Evolutionary conservation across 2,888 invertebrate genomes (phyloP), one percentile per base, ranked within the genome.

Genomic region (Drosophila mettleri): DNA sequence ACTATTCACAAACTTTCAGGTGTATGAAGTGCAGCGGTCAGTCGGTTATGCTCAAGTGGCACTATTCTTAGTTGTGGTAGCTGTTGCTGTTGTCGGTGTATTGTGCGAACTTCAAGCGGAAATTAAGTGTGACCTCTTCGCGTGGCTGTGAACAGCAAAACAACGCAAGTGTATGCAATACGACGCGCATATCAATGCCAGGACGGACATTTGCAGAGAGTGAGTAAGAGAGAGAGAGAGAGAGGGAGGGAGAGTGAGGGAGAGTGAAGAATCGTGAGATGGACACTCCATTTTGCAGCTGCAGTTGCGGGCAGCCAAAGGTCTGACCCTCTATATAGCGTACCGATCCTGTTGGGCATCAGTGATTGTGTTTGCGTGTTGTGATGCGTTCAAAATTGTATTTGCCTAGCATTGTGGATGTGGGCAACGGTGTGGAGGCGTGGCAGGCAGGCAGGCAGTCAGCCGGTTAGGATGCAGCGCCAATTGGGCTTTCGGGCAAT

Each of bases 351-450:
- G 51, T 16, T 31, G 49, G 34, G 66, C 67, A 59, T 69, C 62
- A 72, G 81, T 86, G 88, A 86, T 86, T 84, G 84, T 86, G 87
- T 84, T 88, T 88, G 87, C 88, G 86, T 88, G 88, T 88, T 84
- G 88, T 80, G 88, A 86, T 84, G 88, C 83, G 83, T 82, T 86
- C 83, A 83, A 83, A 83, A 83, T 83, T 83, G 83, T 83, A 83
- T 83, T 83, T 83, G 88, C 85, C 76, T 87, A 84, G 82, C 64
- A 84, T 75, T 86, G 81, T 83, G 64, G 57, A 20, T 27, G 49
- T 55, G 43, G 10, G 51, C 10, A 34, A 12, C 10, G 24, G 24
- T 10, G 16, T 22, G 22, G 29, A 2, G 41, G 55, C 9, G 60
- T 49, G 43, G 52, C 48, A 20, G 33, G 16, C 36, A 29, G 10